Base-by-base conservation (phyloP, 2,797 vertebrate species). In the Tapera naevia region DNA sequence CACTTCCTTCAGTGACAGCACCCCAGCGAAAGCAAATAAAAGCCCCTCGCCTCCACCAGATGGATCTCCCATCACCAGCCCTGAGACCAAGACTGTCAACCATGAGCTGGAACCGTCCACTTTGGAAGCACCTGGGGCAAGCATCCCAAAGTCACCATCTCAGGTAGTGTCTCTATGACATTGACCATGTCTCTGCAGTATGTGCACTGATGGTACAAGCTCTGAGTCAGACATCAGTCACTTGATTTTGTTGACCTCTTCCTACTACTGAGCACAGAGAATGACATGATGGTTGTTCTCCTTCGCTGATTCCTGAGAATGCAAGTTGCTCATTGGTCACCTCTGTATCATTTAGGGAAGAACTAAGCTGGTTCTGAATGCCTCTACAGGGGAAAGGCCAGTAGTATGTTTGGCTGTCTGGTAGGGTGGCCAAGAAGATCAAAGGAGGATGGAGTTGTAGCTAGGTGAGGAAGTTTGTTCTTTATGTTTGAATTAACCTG, bases 111-210 rank as follows among this genome's bases (percentile, higher is more conserved):
- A 98, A 51, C 95, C 95, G 0, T 98, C 98, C 16, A 61, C 96
- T 33, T 88, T 96, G 80, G 97, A 97, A 86, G 51, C 98, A 14
- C 98, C 99, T 46, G 98, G 98, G 97, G 98, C 98, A 78, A 97
- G 98, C 83, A 98, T 99, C 96, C 99, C 99, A 71, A 99, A 99
- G 97, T 99, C 99, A 93, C 99, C 99, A 1, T 99, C 99, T 97
- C 99, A 99, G 99, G 99, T 99, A 98, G 88, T 64, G 94, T 88
- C 80, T 91, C 81, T 41, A 11, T 73, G 95, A 30, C 22, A 39
- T 45, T 93, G 84, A 75, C 64, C 11, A 0, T 65, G 54, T 76
- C 60, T 84, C 45, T 71, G 39, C 22, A 48, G 27, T 69, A 45
- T 60, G 53, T 64, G 27, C 4, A 0, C 41, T 84, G 80, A 58